Conservation (phyloP, 2,888 invertebrate genomes). For the Stegana nigrithorax region DNA sequence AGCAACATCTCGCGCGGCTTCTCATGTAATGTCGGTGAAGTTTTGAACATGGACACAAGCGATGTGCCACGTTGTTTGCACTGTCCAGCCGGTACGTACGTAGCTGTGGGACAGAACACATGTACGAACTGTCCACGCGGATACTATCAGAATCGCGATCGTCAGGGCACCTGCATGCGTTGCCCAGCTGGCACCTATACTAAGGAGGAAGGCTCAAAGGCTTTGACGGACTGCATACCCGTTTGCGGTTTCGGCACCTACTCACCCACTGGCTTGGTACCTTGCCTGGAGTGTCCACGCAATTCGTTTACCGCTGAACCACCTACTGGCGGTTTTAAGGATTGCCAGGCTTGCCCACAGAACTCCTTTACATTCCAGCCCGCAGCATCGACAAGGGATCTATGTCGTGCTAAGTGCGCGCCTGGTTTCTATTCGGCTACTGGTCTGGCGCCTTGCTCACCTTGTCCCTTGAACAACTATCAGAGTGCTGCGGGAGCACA, state of each 20-base stretch:
- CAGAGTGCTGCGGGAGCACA: conserved; percentile 87
- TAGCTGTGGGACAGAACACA: conserved; percentile 87
- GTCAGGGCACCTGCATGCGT: conserved; percentile 88
- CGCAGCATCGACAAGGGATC: conserved; percentile 84
- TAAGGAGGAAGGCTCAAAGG: conserved; percentile 88
- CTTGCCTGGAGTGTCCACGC: conserved; percentile 93
- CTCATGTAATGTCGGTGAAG: conserved; percentile 93
- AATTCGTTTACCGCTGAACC: conserved; percentile 91
- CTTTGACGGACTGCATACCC: conserved; percentile 86
- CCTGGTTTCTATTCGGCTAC: conserved; percentile 93
- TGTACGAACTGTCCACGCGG: conserved; percentile 94
- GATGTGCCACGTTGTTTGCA: conserved; percentile 94
- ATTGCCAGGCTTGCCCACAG: conserved; percentile 92
- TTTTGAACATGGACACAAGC: conserved; percentile 91
- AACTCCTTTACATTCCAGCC: conserved; percentile 92
- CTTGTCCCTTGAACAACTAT: conserved; percentile 92
- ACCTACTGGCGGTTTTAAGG: conserved; percentile 90
- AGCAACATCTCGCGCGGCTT: conserved; percentile 90
- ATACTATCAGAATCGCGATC: conserved; percentile 91
- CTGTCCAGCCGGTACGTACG: conserved; percentile 96
- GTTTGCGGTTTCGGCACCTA: conserved; percentile 97
- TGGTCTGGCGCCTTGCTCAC: conserved; percentile 92
- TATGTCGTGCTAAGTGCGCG: conserved; percentile 88
- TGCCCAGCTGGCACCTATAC: conserved; percentile 96
- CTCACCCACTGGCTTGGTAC: conserved; percentile 92